Percentiles rank a stretch among this genome's conserved stretches.
Conservation (phyloP, 1,140 invertebrate species). For the Tribolium castaneum region DNA sequence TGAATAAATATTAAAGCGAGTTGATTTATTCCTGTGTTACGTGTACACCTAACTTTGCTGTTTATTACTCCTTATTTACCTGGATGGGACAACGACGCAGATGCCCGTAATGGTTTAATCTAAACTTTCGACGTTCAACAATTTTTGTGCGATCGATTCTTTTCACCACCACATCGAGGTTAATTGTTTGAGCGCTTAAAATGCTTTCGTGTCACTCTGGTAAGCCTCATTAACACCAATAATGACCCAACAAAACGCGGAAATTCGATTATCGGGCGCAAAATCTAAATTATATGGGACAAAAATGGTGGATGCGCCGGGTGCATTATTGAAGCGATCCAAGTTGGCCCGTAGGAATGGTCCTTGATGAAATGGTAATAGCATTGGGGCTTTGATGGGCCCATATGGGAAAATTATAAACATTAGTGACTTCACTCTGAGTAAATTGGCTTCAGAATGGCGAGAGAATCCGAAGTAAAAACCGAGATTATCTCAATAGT, state of each 20-base stretch:
- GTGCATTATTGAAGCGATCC: not conserved
- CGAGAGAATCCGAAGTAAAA: conserved; percentile 15
- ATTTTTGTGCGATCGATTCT: conserved; percentile 6
- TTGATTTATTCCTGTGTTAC: conserved; percentile 43
- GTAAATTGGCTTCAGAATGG: conserved; percentile 1
- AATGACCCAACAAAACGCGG: conserved; percentile 1
- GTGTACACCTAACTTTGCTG: conserved; percentile 23
- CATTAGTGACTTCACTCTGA: not conserved
- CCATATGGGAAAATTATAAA: conserved; percentile 23
- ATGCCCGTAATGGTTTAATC: conserved; percentile 13
- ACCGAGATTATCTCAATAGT: not conserved
- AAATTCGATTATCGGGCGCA: not conserved
- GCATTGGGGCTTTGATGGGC: conserved; percentile 2
- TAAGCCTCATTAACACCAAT: not conserved
- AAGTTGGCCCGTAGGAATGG: not conserved
- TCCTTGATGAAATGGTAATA: conserved; percentile 2
- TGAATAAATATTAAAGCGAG: conserved; percentile 48
- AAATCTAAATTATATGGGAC: not conserved
- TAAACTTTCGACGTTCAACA: not conserved
- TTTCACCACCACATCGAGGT: not conserved
- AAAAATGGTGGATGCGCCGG: not conserved
- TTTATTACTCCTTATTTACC: conserved; percentile 34
- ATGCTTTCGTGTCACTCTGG: conserved; percentile 11
- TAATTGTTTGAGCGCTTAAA: conserved; percentile 10
- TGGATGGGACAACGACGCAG: conserved; percentile 27